Percentiles rank a stretch among this genome's conserved stretches.
Conservation (phyloP, 2,797 vertebrate genomes). For the Lemur catta region DNA sequence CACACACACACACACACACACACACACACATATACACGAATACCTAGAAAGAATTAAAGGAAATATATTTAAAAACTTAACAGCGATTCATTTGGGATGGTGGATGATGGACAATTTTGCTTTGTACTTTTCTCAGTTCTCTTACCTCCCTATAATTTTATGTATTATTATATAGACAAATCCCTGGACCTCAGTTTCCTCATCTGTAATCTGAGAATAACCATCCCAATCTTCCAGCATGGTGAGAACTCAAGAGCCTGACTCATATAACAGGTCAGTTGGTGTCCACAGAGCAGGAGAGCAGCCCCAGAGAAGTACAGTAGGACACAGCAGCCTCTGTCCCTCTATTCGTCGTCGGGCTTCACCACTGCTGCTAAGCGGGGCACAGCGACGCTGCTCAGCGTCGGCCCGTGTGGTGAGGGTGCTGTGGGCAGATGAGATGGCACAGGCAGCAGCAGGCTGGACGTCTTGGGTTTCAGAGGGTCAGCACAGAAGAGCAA, state of each 20-base stretch:
- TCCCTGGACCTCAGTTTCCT: neutral
- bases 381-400: fast-evolving
- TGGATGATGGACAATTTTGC: neutral
- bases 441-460: neutral
- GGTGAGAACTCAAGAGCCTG: neutral
- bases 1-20: neutral
- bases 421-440: too few relatives aligned
- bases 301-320: neutral
- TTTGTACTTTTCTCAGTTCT: slow-evolving; percentile 21
- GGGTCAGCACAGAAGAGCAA: neutral
- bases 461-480: neutral
- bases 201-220: neutral
- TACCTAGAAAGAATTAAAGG: neutral
- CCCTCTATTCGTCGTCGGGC: neutral
- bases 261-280: neutral
- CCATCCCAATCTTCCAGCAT: neutral
- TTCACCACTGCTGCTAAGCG: neutral
- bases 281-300: neutral
- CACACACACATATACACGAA: neutral
- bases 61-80: neutral
- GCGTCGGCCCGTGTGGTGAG: fast-evolving
- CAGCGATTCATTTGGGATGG: neutral
- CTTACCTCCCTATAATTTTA: neutral
- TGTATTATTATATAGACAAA: neutral
- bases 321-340: fast-evolving